Conservation (phyloP, 2,113 vertebrate genomes). For the Rhodinocichla rosea region DNA sequence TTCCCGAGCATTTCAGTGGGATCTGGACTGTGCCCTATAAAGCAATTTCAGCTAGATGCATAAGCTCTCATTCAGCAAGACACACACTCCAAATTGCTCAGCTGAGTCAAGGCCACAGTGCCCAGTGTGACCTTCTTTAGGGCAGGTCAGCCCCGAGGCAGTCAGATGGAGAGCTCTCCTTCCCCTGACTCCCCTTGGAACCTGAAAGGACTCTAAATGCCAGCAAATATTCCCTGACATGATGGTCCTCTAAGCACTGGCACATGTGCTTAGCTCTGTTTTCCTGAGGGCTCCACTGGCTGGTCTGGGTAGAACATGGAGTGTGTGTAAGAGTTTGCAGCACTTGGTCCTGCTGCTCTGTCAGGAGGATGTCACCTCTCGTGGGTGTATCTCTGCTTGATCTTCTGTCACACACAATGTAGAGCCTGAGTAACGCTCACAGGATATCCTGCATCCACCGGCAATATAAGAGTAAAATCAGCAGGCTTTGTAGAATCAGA, state of each 20-base stretch:
- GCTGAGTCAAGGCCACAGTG: neutral
- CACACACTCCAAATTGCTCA: neutral
- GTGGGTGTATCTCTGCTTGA: neutral
- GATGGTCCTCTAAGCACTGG: neutral
- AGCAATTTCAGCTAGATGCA: neutral
- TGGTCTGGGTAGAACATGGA: neutral
- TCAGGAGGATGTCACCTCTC: neutral
- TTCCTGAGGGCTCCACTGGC: neutral
- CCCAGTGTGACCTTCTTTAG: neutral
- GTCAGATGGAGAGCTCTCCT: neutral
- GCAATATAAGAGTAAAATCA: neutral
- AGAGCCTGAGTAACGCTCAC: neutral
- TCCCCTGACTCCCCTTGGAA: neutral
- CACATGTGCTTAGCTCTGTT: neutral
- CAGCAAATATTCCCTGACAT: neutral
- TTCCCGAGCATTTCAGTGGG: neutral
- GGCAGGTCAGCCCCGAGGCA: neutral
- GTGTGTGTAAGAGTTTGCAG: neutral
- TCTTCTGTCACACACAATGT: neutral
- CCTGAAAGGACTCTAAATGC: neutral
- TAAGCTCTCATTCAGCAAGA: neutral
- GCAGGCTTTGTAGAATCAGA: neutral
- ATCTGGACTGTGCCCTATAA: neutral
- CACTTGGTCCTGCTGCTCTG: rapidly evolving
- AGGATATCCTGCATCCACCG: neutral